Base-by-base conservation (phyloP, 1,140 invertebrate species). In the Nylanderia fulva region DNA sequence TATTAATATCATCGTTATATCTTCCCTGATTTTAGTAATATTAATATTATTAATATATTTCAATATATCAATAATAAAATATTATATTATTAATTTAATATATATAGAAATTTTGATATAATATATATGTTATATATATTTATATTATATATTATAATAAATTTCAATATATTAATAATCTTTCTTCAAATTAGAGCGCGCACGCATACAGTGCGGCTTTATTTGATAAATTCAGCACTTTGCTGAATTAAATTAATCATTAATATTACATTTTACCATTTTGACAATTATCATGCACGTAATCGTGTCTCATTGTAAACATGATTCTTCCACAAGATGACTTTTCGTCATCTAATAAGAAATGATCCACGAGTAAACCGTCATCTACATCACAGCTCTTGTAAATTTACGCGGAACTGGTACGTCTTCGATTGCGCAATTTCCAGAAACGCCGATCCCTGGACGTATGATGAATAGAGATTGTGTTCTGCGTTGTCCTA, bases 401-500 rank as follows among this genome's bases (percentile, higher is more conserved):
- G 4, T 18, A 36, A 71, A 45, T 75, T 85, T 85, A 94, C 29
- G 92, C 84, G 7, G 93, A 94, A 85, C 90, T 94, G 0, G 94
- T 94, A 58, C 92, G 92, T 56, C 94, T 90, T 27, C 94, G 93
- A 83, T 91, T 94, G 15, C 93, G 91, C 27, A 95, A 88, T 72
- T 93, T 94, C 94, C 94, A 94, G 76, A 95, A 95, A 66, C 93
- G 92, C 39, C 94, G 88, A 54, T 94, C 93, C 61, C 93, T 92
- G 68, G 94, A 94, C 58, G 93, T 93, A 56, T 94, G 93, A 74
- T 95, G 94, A 58, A 95, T 93, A 54, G 93, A 93, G 45, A 94
- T 95, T 8, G 94, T 95, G 33, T 95, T 95, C 66, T 92, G 92
- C 18, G 80, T 71, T 61, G 88, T 92, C 6, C 36, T 82, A 27